Base-by-base conservation (phyloP, 2,113 vertebrate species). In the Esox niger region DNA sequence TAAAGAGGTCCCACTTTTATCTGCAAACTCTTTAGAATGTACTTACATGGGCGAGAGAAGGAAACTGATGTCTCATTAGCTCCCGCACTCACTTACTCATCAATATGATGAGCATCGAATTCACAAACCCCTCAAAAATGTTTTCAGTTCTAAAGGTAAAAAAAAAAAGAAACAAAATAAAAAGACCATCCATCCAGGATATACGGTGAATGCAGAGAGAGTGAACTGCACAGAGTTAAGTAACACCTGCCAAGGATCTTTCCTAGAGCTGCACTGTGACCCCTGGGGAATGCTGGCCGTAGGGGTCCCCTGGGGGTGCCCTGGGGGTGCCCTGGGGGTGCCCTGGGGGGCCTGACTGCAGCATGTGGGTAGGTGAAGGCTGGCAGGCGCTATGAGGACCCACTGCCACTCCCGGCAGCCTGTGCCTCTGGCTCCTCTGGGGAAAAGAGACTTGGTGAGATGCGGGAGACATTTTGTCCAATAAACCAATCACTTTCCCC, bases 61-160 rank as follows among this genome's bases (percentile, higher is more conserved):
- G 30, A 77, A 46, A 88, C 27, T 23, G 64, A 13, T 47, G 3
- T 27, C 47, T 21, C 62, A 25, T 66, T 71, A 46, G 32, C 26
- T 26, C 43, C 59, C 7, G 59, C 23, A 56, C 43, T 55, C 31
- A 61, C 47, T 29, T 62, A 32, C 69, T 92, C 93, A 95, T 94
- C 93, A 95, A 94, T 94, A 93, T 95, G 94, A 95, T 95, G 93
- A 94, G 91, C 81, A 80, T 85, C 87, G 85, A 65, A 69, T 70
- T 91, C 90, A 90, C 88, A 88, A 87, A 90, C 91, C 88, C 47
- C n/a, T n/a, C n/a, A 49, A 49, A 47, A 32, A 88, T 87, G 88
- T 77, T 90, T 87, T 87, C 88, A 79, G 75, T 73, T 83, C 23
- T 82, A 83, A 83, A 80, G 68, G 69, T 8, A 52, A 52, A 52